Evolutionary conservation across 2,113 vertebrate species (phyloP).

Genomic region (Cyprinodon variegatus): DNA sequence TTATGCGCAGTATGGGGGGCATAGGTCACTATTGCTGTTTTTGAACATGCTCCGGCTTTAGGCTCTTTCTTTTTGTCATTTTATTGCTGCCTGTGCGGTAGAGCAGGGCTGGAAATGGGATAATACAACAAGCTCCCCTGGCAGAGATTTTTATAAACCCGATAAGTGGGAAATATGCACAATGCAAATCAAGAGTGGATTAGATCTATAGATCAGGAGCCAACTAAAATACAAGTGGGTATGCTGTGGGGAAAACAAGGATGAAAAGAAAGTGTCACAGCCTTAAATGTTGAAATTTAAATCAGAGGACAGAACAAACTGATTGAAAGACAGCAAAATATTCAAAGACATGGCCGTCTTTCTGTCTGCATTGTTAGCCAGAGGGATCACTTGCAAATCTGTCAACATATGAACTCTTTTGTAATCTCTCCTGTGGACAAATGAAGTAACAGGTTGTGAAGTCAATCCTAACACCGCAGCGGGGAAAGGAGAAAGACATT

Average conservation of each 20-base stretch:
- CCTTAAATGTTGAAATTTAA: conserved; percentile 53
- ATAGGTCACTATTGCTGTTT: conserved; percentile 60
- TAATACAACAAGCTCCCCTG: conserved; percentile 17
- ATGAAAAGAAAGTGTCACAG: conserved; percentile 46
- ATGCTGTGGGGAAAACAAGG: conserved; percentile 11
- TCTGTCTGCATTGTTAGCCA: conserved; percentile 41
- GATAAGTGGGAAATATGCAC: conserved; percentile 59
- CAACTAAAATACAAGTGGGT: neutral
- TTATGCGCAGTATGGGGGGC: conserved; percentile 29
- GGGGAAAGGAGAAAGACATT: conserved; percentile 37
- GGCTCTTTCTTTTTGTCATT: conserved; percentile 64
- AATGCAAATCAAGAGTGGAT: conserved; percentile 50
- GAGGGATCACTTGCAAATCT: conserved; percentile 35
- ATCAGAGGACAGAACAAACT: conserved; percentile 23
- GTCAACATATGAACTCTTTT: conserved; percentile 47
- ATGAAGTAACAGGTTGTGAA: conserved; percentile 32
- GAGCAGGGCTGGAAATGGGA: conserved; percentile 23
- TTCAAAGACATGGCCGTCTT: conserved; percentile 36
- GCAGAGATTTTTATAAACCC: conserved; percentile 42
- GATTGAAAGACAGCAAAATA: conserved; percentile 14
- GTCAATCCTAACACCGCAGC: conserved; percentile 38
- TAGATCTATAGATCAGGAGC: conserved; percentile 20
- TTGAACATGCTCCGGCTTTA: conserved; percentile 67
- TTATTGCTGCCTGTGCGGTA: conserved; percentile 54
- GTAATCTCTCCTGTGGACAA: conserved; percentile 46